A percentile compares a stretch with the other conserved stretches of the same genome.
Conservation (phyloP, 1,140 invertebrate species). For the Frieseomelitta varia region DNA sequence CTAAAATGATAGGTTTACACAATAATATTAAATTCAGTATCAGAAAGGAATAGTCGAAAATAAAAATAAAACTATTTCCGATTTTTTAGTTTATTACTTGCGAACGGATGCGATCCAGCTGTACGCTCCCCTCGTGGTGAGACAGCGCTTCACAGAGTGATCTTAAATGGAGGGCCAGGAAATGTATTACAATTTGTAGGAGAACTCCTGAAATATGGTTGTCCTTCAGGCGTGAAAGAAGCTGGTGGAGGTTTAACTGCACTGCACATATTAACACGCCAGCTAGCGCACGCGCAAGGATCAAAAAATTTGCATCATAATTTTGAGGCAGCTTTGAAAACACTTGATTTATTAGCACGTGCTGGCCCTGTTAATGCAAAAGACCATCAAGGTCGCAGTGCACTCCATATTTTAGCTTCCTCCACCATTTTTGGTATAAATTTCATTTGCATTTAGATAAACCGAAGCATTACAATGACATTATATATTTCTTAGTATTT, state of each 20-base stretch:
- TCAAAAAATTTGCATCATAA: slow-evolving; percentile 68
- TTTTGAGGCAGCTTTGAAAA: slow-evolving; percentile 72
- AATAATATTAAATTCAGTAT: neutral
- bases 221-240: slow-evolving; percentile 77
- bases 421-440: slow-evolving; percentile 72
- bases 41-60: neutral
- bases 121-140: slow-evolving; percentile 78
- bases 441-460: neutral
- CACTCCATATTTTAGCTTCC: slow-evolving; percentile 77
- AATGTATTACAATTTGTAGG: slow-evolving; percentile 73
- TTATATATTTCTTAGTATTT: neutral
- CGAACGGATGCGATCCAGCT: slow-evolving; percentile 77
- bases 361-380: slow-evolving; percentile 75
- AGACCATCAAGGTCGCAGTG: slow-evolving; percentile 77
- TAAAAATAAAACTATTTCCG: neutral
- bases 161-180: slow-evolving; percentile 72
- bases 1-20: neutral
- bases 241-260: slow-evolving; percentile 78
- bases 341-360: slow-evolving; percentile 73
- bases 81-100: slow-evolving; percentile 69
- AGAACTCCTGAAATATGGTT: slow-evolving; percentile 74
- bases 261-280: slow-evolving; percentile 77
- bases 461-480: neutral
- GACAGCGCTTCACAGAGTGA: slow-evolving; percentile 78
- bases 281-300: slow-evolving; percentile 67